A percentile compares a stretch with the other conserved stretches of the same genome.
phyloP scores from a whole-genome alignment of 2,797 vertebrate species.

The Alca torda region DNA sequence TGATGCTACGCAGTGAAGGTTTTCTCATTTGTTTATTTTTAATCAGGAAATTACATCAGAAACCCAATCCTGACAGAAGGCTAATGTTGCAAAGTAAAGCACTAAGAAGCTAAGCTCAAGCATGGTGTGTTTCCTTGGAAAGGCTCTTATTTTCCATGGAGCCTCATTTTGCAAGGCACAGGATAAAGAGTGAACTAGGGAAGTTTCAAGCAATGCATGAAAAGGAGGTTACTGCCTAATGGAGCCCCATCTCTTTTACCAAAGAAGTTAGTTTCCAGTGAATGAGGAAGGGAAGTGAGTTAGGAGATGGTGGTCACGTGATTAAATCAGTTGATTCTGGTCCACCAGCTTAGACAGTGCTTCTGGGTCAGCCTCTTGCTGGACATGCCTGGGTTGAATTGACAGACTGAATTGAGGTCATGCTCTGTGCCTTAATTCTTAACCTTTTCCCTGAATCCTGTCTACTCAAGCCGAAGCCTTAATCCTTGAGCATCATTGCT shows the following conservation, averaged over 20 bases:
- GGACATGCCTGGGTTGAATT: neutral
- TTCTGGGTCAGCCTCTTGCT: neutral
- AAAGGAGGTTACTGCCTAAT: neutral
- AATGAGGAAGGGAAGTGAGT: neutral
- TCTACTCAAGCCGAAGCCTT: neutral
- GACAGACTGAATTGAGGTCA: neutral
- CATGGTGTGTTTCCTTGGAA: neutral
- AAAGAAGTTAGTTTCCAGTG: neutral
- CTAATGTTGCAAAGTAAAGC: neutral
- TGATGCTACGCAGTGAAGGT: neutral
- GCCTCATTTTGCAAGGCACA: neutral
- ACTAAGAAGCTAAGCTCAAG: neutral
- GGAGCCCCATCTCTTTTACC: neutral
- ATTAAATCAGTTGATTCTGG: rapidly evolving
- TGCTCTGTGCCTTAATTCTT: neutral
- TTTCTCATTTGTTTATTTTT: neutral
- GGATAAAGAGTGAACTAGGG: neutral
- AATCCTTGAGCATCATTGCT: neutral
- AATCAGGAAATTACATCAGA: neutral
- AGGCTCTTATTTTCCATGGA: neutral
- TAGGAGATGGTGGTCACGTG: neutral
- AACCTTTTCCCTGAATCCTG: rapidly evolving
- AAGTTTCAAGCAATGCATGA: neutral
- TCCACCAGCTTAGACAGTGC: neutral
- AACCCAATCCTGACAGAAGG: neutral